These are phyloP conservation scores for Marasmarcha lunaedactyla DNA, from an alignment of 2,888 invertebrate species.

Conservation along the genomic window DNA sequence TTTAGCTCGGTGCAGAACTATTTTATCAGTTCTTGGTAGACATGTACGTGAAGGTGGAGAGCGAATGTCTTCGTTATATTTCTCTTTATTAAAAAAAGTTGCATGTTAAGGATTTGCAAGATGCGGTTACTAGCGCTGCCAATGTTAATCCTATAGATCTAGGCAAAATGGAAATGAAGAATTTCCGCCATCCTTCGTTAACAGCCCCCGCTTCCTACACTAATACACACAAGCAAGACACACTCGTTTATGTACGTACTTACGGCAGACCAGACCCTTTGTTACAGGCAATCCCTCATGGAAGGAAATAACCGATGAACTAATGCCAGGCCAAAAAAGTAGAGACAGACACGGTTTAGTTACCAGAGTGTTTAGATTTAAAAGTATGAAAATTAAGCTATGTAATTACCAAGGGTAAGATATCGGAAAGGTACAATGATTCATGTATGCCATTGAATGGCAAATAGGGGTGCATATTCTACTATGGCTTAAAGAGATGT, in stretches of 20 bases:
- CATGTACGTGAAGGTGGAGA: too few species aligned
- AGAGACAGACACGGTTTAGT: slow-evolving; percentile 24
- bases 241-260: slow-evolving; percentile 22
- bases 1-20: slow-evolving; percentile 5
- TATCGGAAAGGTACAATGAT: slow-evolving; percentile 18
- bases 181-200: slow-evolving; percentile 22
- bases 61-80: slow-evolving; percentile 23
- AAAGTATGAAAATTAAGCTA: slow-evolving; percentile 19
- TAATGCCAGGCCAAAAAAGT: slow-evolving; percentile 17
- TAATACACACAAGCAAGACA: slow-evolving; percentile 23
- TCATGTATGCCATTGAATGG: slow-evolving; percentile 18
- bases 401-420: slow-evolving; percentile 16
- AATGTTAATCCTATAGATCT: slow-evolving; percentile 16
- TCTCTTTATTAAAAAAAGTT: slow-evolving; percentile 24
- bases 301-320: slow-evolving; percentile 19
- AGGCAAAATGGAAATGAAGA: slow-evolving; percentile 20
- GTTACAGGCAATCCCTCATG: slow-evolving; percentile 21
- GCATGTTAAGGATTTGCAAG: slow-evolving; percentile 21
- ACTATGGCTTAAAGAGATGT: slow-evolving; percentile 16
- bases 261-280: slow-evolving; percentile 22
- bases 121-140: slow-evolving; percentile 20
- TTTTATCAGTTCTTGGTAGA: too few species aligned
- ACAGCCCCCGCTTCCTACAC: slow-evolving; percentile 22
- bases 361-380: slow-evolving; percentile 19
- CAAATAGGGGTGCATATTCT: slow-evolving; percentile 18